phyloP scores from a whole-genome alignment of 2,888 invertebrate species.

The Ectobius pallidus region DNA sequence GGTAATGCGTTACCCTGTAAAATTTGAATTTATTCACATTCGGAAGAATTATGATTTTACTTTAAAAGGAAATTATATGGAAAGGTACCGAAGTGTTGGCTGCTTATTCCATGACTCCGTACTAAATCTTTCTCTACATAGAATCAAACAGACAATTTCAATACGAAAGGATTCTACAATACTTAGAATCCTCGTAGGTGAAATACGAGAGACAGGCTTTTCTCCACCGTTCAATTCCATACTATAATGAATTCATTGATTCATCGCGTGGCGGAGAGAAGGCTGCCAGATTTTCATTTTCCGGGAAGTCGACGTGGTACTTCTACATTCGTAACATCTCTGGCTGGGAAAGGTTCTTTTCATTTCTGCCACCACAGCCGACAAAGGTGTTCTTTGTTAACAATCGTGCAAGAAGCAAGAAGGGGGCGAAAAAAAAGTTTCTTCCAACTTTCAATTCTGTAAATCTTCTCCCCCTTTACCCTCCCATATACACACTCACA shows the following conservation, averaged over 20 bases:
- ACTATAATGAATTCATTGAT: background rate
- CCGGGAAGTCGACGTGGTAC: constrained; percentile 16
- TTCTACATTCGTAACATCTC: background rate
- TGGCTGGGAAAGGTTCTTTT: constrained; percentile 23
- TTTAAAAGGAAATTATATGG: too few species aligned
- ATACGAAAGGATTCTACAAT: too few species aligned
- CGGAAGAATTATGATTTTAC: too few species aligned
- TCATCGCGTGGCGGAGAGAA: too few species aligned
- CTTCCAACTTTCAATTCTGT: constrained; percentile 32
- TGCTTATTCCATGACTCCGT: too few species aligned
- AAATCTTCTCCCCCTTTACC: background rate
- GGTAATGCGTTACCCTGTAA: too few species aligned
- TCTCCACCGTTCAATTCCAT: background rate
- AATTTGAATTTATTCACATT: too few species aligned
- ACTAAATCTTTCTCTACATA: too few species aligned
- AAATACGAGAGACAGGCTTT: too few species aligned
- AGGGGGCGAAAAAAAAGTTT: constrained; percentile 7
- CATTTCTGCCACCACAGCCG: constrained; percentile 16
- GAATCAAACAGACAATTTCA: too few species aligned
- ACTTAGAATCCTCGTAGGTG: too few species aligned
- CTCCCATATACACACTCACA: background rate
- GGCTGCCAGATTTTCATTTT: constrained; percentile 17
- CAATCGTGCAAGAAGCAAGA: background rate
- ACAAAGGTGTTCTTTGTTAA: constrained; percentile 38
- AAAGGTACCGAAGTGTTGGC: too few species aligned